A percentile compares a stretch with the other conserved stretches of the same genome.
Conservation (phyloP, 1,140 invertebrate genomes). For the Holotrichia oblita region DNA sequence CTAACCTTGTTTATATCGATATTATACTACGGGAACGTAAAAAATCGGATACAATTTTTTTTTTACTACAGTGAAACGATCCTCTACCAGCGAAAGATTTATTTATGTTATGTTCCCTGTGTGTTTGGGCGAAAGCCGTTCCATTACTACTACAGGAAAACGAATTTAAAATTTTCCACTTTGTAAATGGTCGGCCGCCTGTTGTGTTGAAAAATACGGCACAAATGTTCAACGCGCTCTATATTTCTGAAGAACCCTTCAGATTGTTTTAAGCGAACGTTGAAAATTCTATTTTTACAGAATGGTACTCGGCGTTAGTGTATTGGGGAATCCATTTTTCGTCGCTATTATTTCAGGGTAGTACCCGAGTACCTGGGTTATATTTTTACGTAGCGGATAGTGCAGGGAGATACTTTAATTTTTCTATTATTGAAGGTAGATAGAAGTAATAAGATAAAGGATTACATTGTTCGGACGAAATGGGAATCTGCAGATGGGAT, state of each 20-base stretch:
- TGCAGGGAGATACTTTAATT: too few relatives aligned
- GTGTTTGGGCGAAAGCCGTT: background rate
- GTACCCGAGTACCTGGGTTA: background rate
- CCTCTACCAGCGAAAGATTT: too few relatives aligned
- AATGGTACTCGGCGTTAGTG: background rate
- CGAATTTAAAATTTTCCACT: constrained; percentile 17
- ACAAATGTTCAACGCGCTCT: constrained; percentile 1
- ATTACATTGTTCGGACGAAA: too few relatives aligned
- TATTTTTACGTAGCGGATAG: background rate
- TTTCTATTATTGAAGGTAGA: too few relatives aligned
- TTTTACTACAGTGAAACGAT: too few relatives aligned
- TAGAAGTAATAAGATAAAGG: too few relatives aligned
- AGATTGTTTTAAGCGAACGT: constrained; percentile 12
- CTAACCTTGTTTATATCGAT: too few relatives aligned
- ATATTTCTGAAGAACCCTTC: constrained; percentile 16
- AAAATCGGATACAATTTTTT: too few relatives aligned
- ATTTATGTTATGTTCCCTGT: too few relatives aligned
- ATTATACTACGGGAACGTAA: too few relatives aligned
- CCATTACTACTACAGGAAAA: constrained; percentile 16
- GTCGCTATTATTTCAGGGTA: background rate
- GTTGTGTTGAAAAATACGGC: constrained; percentile 5
- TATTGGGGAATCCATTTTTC: constrained; percentile 4
- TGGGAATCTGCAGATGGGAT: too few relatives aligned
- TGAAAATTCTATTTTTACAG: background rate
- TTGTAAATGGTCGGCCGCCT: constrained; percentile 15